Conservation (phyloP, 2,797 vertebrate species). For the Synaphobranchus kaupii region DNA sequence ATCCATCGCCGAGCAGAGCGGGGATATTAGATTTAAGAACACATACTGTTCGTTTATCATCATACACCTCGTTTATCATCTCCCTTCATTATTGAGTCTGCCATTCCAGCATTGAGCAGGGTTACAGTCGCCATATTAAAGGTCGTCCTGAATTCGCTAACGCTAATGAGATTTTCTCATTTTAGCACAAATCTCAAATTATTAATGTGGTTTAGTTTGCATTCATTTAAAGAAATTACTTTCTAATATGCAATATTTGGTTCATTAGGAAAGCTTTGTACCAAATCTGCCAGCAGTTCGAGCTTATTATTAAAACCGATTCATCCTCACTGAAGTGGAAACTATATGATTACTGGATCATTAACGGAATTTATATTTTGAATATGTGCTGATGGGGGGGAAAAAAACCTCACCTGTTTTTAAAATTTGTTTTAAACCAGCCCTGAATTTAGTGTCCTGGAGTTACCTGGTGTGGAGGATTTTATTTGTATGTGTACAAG, state of each 20-base stretch:
- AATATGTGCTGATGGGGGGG: not conserved
- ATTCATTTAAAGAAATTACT: conserved; percentile 15
- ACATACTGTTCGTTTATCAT: too few species aligned
- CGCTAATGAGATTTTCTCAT: conserved; percentile 4
- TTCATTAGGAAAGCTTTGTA: conserved; percentile 38
- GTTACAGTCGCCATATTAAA: not conserved
- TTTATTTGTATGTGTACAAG: not conserved
- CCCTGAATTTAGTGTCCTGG: not conserved
- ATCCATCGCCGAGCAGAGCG: not conserved
- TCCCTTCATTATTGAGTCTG: not conserved
- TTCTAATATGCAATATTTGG: conserved; percentile 31
- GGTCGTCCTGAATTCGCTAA: not conserved
- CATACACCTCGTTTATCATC: not conserved
- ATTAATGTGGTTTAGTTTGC: not conserved
- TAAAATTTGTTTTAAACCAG: not conserved
- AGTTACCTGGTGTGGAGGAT: not conserved
- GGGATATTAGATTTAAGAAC: not conserved
- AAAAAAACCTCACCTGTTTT: not conserved
- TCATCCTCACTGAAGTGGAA: conserved; percentile 41
- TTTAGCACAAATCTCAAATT: not conserved
- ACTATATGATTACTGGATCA: conserved; percentile 35
- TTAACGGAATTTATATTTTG: conserved; percentile 30
- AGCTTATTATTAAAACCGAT: conserved; percentile 41
- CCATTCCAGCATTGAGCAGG: not conserved
- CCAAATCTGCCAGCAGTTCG: conserved; percentile 31